These are phyloP conservation scores for Panzeria rudis DNA, from an alignment of 2,888 invertebrate species.

Conservation along the genomic window DNA sequence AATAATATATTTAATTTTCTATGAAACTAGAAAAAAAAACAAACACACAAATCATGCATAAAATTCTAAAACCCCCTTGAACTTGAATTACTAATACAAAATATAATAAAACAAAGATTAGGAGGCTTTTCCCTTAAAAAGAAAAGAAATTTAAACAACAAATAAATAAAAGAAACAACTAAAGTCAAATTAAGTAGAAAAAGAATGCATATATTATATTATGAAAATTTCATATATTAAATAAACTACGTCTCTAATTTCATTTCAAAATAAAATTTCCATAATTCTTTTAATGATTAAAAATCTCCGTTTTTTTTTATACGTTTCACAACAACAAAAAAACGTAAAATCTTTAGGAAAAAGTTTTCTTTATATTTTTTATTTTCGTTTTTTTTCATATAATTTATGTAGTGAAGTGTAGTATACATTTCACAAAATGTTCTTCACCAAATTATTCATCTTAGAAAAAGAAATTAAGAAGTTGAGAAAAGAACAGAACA, in stretches of 20 bases:
- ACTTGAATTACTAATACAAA: conserved; percentile 43
- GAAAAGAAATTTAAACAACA: background rate
- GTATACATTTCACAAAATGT: conserved; percentile 67
- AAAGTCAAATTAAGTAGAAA: background rate
- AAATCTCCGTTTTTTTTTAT: background rate
- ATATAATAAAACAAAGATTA: background rate
- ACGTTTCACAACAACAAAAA: background rate
- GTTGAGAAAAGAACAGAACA: conserved; percentile 25
- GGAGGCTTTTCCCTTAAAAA: background rate
- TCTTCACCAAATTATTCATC: conserved; percentile 71
- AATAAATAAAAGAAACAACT: background rate
- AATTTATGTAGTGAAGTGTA: conserved; percentile 61
- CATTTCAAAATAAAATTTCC: conserved; percentile 36
- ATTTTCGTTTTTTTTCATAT: conserved; percentile 22
- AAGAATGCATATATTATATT: background rate
- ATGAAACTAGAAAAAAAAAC: background rate
- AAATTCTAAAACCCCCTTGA: conserved; percentile 33
- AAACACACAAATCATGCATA: conserved; percentile 35
- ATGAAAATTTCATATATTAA: conserved; percentile 11
- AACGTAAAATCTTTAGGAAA: conserved; percentile 3
- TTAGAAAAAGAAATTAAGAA: conserved; percentile 64
- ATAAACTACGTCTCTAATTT: conserved; percentile 46
- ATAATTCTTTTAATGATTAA: conserved; percentile 23
- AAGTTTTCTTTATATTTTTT: conserved; percentile 33
- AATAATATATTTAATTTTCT: background rate